phyloP scores from a whole-genome alignment of 92 coral and sea anemone species.

The Heliopora coerulea region DNA sequence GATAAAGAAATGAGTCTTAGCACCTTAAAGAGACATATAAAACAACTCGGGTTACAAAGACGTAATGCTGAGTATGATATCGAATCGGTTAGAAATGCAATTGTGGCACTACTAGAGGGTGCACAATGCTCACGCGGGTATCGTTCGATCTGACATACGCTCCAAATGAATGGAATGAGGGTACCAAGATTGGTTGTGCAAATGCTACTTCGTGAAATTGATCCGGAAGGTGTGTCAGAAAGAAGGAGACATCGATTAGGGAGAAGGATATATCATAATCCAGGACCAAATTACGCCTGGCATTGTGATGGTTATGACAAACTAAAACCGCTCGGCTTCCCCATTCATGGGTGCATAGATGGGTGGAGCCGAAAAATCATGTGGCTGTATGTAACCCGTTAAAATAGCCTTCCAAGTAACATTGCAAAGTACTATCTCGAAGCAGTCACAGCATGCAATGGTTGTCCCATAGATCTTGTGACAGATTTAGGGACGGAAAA shows the following conservation, averaged over 20 bases:
- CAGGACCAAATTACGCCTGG: constrained; percentile 34
- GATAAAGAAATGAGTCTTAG: constrained; percentile 47
- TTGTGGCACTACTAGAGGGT: constrained; percentile 44
- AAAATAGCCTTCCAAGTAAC: constrained; percentile 21
- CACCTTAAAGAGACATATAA: constrained; percentile 35
- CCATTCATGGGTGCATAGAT: constrained; percentile 51
- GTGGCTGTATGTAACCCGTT: constrained; percentile 18
- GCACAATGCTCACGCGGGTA: constrained; percentile 51
- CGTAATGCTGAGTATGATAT: constrained; percentile 42
- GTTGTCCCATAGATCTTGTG: constrained; percentile 39
- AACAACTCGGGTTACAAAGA: constrained; percentile 35
- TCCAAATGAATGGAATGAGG: constrained; percentile 43
- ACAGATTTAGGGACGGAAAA: constrained; percentile 48
- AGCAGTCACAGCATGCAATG: constrained; percentile 19
- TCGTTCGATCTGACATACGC: constrained; percentile 57
- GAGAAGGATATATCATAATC: constrained; percentile 27
- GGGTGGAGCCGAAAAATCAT: constrained; percentile 23
- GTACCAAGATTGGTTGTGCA: constrained; percentile 48
- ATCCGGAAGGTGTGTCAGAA: constrained; percentile 51
- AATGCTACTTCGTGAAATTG: constrained; percentile 50
- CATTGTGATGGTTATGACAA: constrained; percentile 32
- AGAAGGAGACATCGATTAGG: constrained; percentile 18
- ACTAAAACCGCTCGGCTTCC: constrained; percentile 19
- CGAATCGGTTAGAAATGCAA: constrained; percentile 40
- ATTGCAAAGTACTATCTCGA: constrained; percentile 26